Conservation (phyloP, 2,888 invertebrate genomes). For the Drosophila robusta region DNA sequence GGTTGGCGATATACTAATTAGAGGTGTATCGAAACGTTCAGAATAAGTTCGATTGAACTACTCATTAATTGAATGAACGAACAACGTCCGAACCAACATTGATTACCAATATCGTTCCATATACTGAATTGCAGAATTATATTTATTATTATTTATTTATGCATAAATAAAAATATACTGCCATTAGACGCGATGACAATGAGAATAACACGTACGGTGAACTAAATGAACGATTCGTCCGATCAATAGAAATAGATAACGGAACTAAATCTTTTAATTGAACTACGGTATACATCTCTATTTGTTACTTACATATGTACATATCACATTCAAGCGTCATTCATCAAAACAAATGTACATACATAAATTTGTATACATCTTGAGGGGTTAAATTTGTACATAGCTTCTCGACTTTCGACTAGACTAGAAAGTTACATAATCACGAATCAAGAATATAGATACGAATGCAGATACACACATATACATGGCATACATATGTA, state of each 20-base stretch:
- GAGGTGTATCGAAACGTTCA: not conserved
- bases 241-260: not conserved
- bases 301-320: not conserved
- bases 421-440: conserved; percentile 36
- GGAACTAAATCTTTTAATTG: not conserved
- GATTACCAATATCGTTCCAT: no score
- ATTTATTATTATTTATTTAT: no score
- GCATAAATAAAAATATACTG: no score
- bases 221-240: not conserved
- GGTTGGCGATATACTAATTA: not conserved
- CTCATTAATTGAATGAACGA: no score
- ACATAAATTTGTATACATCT: not conserved
- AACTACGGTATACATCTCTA: not conserved
- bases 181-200: not conserved
- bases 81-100: no score
- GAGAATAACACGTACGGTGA: not conserved
- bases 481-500: not conserved
- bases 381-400: conserved; percentile 3
- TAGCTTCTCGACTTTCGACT: conserved; percentile 30
- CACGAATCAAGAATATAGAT: conserved; percentile 9
- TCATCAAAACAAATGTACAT: conserved; percentile 19
- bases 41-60: no score
- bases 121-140: no score
- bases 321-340: conserved; percentile 10
- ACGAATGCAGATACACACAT: not conserved